Base-by-base conservation (phyloP, 2,888 invertebrate genomes). In the Torymus aiolomorphi region DNA sequence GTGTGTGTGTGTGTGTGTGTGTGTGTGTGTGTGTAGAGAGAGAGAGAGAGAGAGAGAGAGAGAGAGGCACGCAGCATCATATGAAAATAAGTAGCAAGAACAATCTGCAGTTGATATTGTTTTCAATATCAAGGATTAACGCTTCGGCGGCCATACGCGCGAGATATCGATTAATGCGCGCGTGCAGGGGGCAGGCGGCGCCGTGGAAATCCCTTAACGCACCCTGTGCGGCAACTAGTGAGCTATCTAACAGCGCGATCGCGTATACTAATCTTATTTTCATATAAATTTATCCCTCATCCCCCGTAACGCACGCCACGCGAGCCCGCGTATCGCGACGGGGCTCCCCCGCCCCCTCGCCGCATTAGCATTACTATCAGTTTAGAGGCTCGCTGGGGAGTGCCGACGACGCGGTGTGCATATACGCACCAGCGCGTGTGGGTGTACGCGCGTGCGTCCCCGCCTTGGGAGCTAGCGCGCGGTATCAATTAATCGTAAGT, bases 301-400 rank as follows among this genome's bases (percentile, higher is more conserved):
- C 61, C 18, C 31, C 52, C 59, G 16, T 42, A 42, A 65, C 54
- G 24, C 51, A 56, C 20, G 16, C 18, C 51, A 49, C 69, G 24
- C 59, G 14, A n/a, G n/a, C n/a, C n/a, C n/a, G n/a, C n/a, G 52
- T 61, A 20, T 77, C 77, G 20, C 57, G 65, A 49, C 56, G 31
- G 31, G 4, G 31, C 31, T 31, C 4, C 31, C 31, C 31, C 31
- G 11, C 42, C 13, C 16, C 51, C 31, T 13, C 57, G 13, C 14
- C 13, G 57, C 74, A 74, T 78, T 78, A 78, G 78, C 78, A 78
- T 78, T 74, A 62, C 69, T 78, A 78, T 78, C 78, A 69, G 78
- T 78, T 74, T 69, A 78, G 63, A 16, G 59, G 69, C 69, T 78
- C 76, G 70, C 63, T 63, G 31, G 73, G 67, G 78, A 78, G 59